Conservation (phyloP, 2,797 vertebrate genomes). For the Alectoris magna region DNA sequence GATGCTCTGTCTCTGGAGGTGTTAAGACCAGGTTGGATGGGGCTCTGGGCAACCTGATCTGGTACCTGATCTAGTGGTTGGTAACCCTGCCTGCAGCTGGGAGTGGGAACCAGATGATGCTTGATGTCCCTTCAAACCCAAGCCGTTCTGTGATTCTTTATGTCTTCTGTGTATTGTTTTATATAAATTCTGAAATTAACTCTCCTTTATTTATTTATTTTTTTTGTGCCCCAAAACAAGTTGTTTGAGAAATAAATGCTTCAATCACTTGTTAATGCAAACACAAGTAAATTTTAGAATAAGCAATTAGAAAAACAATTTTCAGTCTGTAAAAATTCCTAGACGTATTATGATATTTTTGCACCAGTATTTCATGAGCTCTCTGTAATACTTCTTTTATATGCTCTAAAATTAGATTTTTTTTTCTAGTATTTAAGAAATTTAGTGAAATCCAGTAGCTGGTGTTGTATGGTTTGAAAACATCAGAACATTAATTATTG, state of each 20-base stretch:
- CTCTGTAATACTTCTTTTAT: neutral
- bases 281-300: neutral
- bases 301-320: neutral
- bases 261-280: neutral
- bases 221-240: neutral
- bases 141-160: neutral
- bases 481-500: neutral
- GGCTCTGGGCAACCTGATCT: too few species aligned
- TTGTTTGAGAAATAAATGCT: neutral
- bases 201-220: neutral
- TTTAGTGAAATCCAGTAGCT: neutral
- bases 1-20: too few species aligned
- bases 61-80: too few species aligned
- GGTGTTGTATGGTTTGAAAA: neutral
- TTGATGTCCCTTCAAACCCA: too few species aligned
- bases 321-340: neutral
- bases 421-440: neutral
- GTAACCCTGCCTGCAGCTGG: too few species aligned
- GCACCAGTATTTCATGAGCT: neutral
- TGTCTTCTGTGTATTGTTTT: neutral
- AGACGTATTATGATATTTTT: neutral
- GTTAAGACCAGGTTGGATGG: too few species aligned
- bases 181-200: neutral
- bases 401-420: neutral
- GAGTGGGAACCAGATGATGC: too few species aligned